Evolutionary conservation across 2,888 invertebrate genomes (phyloP), one percentile per base, ranked within the genome.

Genomic region (Drosophila mimetica): DNA sequence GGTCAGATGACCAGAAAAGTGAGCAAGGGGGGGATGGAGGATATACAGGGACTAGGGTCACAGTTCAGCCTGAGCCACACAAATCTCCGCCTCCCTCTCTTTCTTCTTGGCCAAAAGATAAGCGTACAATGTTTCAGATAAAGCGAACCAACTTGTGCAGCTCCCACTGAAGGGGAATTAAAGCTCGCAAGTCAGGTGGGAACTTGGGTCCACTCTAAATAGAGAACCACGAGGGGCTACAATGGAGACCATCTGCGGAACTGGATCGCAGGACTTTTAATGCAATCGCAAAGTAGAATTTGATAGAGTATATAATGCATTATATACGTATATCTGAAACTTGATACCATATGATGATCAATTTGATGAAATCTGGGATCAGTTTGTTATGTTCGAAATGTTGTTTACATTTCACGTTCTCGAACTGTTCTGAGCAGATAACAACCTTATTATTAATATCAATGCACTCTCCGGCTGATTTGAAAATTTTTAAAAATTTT

Each of bases 71-170:
- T 58, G 42, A 59, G 59, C 41, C 41, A 59, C 59, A 59, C 59
- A 59, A 59, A 59, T 42, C 59, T 42, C 16, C 25, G n/a, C n/a
- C 37, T n/a, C n/a, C 14, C 20, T 20, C 11, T 5, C 34, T n/a
- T 34, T 32, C 6, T 16, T 1, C 20, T 16, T 32, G 28, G 22
- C 22, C 14, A 22, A 11, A 16, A 60, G 60, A 60, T 60, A 60
- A 60, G 60, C 60, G 44, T 34, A 59, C 59, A 59, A 42, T 59
- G 59, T 44, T 58, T 22, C 37, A 20, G 53, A 58, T 58, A 59
- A 59, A 25, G 14, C 16, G 34, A 16, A 60, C 60, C 28, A 54
- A 59, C 39, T 39, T 18, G 25, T 25, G 42, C 42, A 25, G 14
- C n/a, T 42, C 25, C 41, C 41, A 34, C 18, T 28, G 59, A 58